A percentile compares a stretch with the other conserved stretches of the same genome.
phyloP scores from a whole-genome alignment of 2,888 invertebrate genomes.

The Drosophila multiciliata region DNA sequence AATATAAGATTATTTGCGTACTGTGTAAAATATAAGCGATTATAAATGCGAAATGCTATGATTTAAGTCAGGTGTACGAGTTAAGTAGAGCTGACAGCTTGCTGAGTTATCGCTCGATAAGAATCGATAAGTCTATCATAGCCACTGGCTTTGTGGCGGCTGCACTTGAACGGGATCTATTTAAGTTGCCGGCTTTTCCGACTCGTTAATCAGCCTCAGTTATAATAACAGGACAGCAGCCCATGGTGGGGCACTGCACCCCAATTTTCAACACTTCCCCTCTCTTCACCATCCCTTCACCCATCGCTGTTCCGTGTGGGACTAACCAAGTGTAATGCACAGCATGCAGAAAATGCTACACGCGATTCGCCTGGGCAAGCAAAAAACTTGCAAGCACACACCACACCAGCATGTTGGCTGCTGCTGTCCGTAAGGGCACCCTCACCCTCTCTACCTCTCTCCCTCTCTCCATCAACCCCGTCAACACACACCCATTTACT shows the following conservation, averaged over 20 bases:
- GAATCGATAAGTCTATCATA: conserved; percentile 32
- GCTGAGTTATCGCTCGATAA: conserved; percentile 5
- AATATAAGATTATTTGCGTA: background rate
- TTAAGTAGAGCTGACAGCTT: background rate
- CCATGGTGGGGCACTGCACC: conserved; percentile 5
- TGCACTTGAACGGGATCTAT: conserved; percentile 24
- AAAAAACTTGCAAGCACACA: conserved; percentile 17
- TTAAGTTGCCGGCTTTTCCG: conserved; percentile 45
- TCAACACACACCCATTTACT: background rate
- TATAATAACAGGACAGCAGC: conserved; percentile 30
- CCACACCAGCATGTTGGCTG: conserved; percentile 14
- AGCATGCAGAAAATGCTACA: conserved; percentile 48
- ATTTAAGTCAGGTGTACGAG: background rate
- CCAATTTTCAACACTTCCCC: background rate
- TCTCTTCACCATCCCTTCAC: background rate
- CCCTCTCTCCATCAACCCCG: background rate
- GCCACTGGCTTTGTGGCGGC: conserved; percentile 5
- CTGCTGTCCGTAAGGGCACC: conserved; percentile 33
- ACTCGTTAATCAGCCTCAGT: conserved; percentile 46
- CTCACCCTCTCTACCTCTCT: background rate
- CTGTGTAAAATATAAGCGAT: background rate
- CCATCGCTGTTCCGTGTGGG: conserved; percentile 5
- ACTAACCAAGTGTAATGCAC: conserved; percentile 44
- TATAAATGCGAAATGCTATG: background rate
- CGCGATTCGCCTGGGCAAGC: conserved; percentile 23